These are phyloP conservation scores for Phylloscopus trochiloides DNA, from an alignment of 2,113 vertebrate species.

Conservation along the genomic window DNA sequence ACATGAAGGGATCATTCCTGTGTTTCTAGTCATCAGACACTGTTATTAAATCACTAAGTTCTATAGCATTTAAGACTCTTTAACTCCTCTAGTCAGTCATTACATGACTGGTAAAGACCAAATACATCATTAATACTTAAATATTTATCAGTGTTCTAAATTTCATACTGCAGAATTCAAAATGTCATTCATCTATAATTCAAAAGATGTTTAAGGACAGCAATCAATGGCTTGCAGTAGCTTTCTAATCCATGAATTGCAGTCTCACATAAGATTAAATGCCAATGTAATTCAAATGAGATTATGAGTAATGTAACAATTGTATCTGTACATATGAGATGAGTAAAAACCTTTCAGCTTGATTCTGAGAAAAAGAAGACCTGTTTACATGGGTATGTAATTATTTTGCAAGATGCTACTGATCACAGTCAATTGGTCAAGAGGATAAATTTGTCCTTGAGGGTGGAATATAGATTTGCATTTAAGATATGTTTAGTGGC, in stretches of 20 bases:
- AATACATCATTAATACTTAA: conserved; percentile 64
- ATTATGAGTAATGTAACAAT: conserved; percentile 30
- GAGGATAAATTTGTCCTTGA: not conserved
- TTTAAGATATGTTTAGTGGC: not conserved
- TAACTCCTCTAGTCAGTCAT: conserved; percentile 30
- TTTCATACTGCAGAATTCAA: conserved; percentile 62
- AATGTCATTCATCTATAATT: conserved; percentile 74
- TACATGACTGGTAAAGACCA: conserved; percentile 52
- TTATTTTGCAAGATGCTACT: not conserved
- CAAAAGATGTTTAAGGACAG: conserved; percentile 60
- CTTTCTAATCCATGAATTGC: conserved; percentile 38
- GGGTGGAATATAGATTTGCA: not conserved
- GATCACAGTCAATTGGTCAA: not conserved
- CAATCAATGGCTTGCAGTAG: conserved; percentile 39
- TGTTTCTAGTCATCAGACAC: not conserved
- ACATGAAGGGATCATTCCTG: not conserved
- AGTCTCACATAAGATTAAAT: conserved; percentile 33
- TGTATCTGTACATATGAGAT: not conserved
- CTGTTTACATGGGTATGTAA: not conserved
- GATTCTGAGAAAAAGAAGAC: not conserved
- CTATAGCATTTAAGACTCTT: not conserved
- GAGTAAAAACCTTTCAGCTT: not conserved
- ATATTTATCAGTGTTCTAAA: conserved; percentile 58
- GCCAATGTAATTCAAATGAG: conserved; percentile 59
- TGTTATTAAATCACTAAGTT: not conserved